Base-by-base conservation (phyloP, 1,140 invertebrate genomes). In the Cotesia vestalis region DNA sequence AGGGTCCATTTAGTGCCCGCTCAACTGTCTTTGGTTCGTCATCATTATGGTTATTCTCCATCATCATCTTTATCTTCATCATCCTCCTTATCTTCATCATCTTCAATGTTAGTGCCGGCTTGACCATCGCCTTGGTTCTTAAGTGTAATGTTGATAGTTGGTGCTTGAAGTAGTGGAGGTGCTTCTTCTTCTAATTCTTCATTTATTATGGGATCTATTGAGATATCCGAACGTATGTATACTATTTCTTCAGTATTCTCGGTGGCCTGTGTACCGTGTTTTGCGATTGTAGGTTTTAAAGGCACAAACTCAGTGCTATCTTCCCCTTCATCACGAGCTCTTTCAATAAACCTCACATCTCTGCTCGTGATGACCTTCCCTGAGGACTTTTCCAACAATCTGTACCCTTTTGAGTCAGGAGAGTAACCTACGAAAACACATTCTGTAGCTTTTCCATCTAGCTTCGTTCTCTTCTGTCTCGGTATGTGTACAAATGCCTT, bases 101-200 rank as follows among this genome's bases (percentile, higher is more conserved):
- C 14, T 14, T 35, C 5, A 69, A 51, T 27, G 67, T 57, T 4
- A 72, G 67, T 20, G 74, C 75, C 55, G 72, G 69, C 80, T 59
- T 85, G 81, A 12, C 75, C 52, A 71, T 82, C 87, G 74, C 85
- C 80, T 52, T 77, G 66, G 14, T 59, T 17, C n/a, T n/a, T 0
- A 14, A 59, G 20, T 4, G n/a, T 20, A 20, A 40, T 40, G 8
- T 40, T 8, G 8, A 40, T 40, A 8, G 8, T 8, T 4, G 38
- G 38, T 40, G 38, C 4, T 40, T 40, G 38, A 8, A 40, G 38
- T 8, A 40, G 38, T 40, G 38, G 4, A 40, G 38, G 38, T 40
- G 38, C 1, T 40, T 8, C 8, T 40, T 40, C 38, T 8, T 40
- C 38, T 40, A 40, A 40, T 40, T 40, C 38, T 40, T 40, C 1